phyloP scores from a whole-genome alignment of 1,140 invertebrate genomes.

The Lanistes nyassanus region DNA sequence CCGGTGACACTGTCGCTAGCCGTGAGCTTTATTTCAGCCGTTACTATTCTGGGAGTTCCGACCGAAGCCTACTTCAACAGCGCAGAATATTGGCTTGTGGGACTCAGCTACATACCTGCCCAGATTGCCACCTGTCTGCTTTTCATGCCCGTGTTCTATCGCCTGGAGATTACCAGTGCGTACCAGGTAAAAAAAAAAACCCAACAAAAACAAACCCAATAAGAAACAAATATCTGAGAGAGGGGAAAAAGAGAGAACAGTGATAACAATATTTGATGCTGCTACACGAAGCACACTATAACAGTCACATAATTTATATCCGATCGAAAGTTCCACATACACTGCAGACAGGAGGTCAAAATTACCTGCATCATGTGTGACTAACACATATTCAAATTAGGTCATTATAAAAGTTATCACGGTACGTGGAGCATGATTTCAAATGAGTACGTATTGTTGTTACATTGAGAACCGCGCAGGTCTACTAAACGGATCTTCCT shows the following conservation, averaged over 20 bases:
- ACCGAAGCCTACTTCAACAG: constrained; percentile 53
- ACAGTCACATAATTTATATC: no score
- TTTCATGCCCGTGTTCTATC: constrained; percentile 89
- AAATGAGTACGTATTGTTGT: no score
- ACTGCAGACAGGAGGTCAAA: no score
- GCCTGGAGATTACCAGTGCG: constrained; percentile 83
- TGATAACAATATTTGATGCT: not conserved
- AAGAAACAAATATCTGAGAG: no score
- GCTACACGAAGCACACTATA: not conserved
- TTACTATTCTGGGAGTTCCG: constrained; percentile 81
- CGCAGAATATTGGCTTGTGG: constrained; percentile 39
- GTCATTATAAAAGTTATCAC: no score
- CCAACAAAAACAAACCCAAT: no score
- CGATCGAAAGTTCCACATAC: no score
- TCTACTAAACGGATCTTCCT: no score
- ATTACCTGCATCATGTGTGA: no score
- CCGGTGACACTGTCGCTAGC: constrained; percentile 53
- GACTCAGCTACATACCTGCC: constrained; percentile 34
- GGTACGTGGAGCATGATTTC: no score
- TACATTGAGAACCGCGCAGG: no score
- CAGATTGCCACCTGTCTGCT: constrained; percentile 76
- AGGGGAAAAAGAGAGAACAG: not conserved
- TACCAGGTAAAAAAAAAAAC: constrained; percentile 77
- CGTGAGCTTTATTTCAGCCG: constrained; percentile 89
- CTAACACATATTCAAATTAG: no score